Evolutionary conservation across 30 jellyfish, hydroid and myxozoan species (phyloP), one percentile per base, ranked within the genome.

Genomic region (Aurelia sp.): DNA sequence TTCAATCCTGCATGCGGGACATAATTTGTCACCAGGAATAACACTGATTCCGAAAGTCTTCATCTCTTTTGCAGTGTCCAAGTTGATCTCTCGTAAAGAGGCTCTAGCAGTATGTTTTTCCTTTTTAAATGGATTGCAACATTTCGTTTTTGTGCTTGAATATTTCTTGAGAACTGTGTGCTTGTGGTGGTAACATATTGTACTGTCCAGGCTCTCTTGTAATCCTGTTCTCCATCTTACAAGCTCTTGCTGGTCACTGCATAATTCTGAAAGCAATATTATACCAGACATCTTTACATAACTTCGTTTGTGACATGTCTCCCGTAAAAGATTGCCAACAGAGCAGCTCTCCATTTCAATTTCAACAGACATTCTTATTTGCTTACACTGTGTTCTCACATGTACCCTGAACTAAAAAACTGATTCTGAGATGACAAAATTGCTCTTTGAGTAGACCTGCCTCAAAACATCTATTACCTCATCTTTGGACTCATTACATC

Each of bases 71-170:
- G 88, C 88, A 30, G 22, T 33, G 10, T 3, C 88, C 22, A 76
- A 61, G 27, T 44, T 76, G 88, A 76, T 50, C 77, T 76, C 88
- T 24, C 88, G 75, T 62, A 76, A 76, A 10, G 76, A 30, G 59
- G 47, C 76, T 76, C 41, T 76, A 13, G 77, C 76, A 27, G 33
- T 27, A 27, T 27, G 33, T 27, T 27, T 27, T 27, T 27, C 33
- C 33, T 27, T 27, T 27, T 27, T 27, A 27, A 27, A 27, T 27
- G 88, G 88, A 61, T 76, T 61, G 88, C 88, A 76, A 57, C 88
- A 76, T 58, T 40, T 76, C 15, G 21, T 76, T 76, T 76, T 50
- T 35, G 68, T 22, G 40, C 8, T 50, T 50, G 63, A 24, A 47
- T 33, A 72, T 47, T 18, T 72, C 68, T 72, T 72, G 68, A 72